Percentiles rank a stretch among this genome's conserved stretches.
phyloP scores from a whole-genome alignment of 2,888 invertebrate species.

The Dromius quadrimaculatus region DNA sequence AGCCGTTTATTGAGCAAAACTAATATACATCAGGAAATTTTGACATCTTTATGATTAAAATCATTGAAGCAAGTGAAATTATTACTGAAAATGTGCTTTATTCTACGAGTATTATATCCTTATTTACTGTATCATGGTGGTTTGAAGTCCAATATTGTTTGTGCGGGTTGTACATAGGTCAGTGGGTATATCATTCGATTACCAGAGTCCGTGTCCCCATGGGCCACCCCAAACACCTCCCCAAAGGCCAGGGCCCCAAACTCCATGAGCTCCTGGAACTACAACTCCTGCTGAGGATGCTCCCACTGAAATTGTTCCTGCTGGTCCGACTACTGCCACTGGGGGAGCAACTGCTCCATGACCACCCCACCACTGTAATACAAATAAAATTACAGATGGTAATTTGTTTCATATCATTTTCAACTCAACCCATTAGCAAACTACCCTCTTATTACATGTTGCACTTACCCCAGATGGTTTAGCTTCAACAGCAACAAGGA shows the following conservation, averaged over 20 bases:
- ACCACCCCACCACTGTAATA: slow-evolving; percentile 28
- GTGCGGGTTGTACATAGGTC: background rate
- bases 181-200: background rate
- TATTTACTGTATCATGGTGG: slow-evolving; percentile 13
- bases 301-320: slow-evolving; percentile 34
- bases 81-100: too few relatives aligned
- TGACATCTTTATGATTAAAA: too few relatives aligned
- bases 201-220: slow-evolving; percentile 35
- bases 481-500: slow-evolving; percentile 23
- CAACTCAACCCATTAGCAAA: background rate
- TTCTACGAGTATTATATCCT: too few relatives aligned
- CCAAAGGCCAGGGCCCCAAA: slow-evolving; percentile 17
- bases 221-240: background rate
- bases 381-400: background rate
- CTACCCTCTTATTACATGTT: background rate
- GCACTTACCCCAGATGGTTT: slow-evolving; percentile 36
- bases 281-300: slow-evolving; percentile 39
- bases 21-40: background rate
- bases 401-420: background rate
- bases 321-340: slow-evolving; percentile 27
- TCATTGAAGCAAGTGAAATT: too few relatives aligned
- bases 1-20: slow-evolving; percentile 39
- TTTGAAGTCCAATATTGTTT: background rate
- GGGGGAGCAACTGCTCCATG: slow-evolving; percentile 28
- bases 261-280: slow-evolving; percentile 34